A percentile compares a stretch with the other conserved stretches of the same genome.
Evolutionary conservation across 2,113 vertebrate species (phyloP).

Genomic region (Rhinoderma darwinii): DNA sequence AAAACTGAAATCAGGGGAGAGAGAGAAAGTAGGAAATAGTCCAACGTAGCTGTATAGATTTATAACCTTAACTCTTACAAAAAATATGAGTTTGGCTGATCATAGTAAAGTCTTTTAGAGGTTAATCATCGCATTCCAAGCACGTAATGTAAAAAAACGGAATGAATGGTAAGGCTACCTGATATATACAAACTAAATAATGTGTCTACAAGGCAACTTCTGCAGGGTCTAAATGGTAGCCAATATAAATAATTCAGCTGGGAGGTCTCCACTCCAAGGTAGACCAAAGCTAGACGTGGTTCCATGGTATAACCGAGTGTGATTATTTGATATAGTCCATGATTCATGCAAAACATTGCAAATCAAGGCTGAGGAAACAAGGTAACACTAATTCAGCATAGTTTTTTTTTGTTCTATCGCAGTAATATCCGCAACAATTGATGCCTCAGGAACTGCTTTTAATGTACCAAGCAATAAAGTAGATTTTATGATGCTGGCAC

Average conservation of each 20-base stretch:
- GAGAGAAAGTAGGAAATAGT: constrained; percentile 31
- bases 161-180: neutral
- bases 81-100: constrained; percentile 28
- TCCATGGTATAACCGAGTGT: neutral
- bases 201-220: neutral
- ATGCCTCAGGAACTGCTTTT: no score
- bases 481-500: no score
- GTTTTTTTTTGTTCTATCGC: neutral
- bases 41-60: neutral
- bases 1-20: constrained; percentile 17
- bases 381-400: neutral
- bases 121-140: constrained; percentile 21
- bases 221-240: neutral
- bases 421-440: no score
- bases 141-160: neutral
- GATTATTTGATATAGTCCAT: neutral
- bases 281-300: neutral
- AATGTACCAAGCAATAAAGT: no score
- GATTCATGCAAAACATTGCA: neutral
- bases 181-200: neutral
- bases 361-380: neutral
- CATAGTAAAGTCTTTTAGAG: neutral
- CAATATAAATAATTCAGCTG: constrained; percentile 12
- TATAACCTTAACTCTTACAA: constrained; percentile 8
- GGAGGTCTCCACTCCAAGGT: neutral